phyloP scores from a whole-genome alignment of 2,888 invertebrate genomes.

The Oligia latruncula region DNA sequence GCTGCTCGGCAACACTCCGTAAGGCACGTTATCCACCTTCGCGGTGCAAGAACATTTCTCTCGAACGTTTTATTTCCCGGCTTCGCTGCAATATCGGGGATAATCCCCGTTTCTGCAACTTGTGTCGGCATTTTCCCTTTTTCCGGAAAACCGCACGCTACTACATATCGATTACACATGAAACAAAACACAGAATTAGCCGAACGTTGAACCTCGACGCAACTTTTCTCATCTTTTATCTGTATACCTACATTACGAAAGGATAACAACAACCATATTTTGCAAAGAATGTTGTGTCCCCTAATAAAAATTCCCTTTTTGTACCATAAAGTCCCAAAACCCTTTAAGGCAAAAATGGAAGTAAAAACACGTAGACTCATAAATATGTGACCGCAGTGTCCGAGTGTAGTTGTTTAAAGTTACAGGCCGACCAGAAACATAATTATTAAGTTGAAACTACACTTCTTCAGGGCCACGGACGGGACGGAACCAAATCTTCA shows the following conservation, averaged over 20 bases:
- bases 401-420: slow-evolving; percentile 64
- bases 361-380: slow-evolving; percentile 64
- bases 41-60: slow-evolving; percentile 67
- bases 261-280: slow-evolving; percentile 59
- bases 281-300: slow-evolving; percentile 55
- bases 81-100: slow-evolving; percentile 75
- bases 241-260: slow-evolving; percentile 46
- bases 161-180: slow-evolving; percentile 70
- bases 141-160: slow-evolving; percentile 54
- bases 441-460: slow-evolving; percentile 68
- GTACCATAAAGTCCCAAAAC: slow-evolving; percentile 48
- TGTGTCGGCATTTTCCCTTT: slow-evolving; percentile 69
- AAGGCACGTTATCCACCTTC: slow-evolving; percentile 75
- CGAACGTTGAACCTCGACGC: slow-evolving; percentile 55
- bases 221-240: slow-evolving; percentile 47
- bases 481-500: slow-evolving; percentile 60
- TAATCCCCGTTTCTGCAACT: slow-evolving; percentile 80
- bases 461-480: slow-evolving; percentile 49
- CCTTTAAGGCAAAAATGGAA: slow-evolving; percentile 64
- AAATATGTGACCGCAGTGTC: slow-evolving; percentile 67
- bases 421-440: slow-evolving; percentile 62
- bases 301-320: slow-evolving; percentile 63
- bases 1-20: slow-evolving; percentile 60
- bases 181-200: slow-evolving; percentile 64
- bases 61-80: slow-evolving; percentile 75